Conservation (phyloP, 2,888 invertebrate genomes). For the Ophion ventricosus region DNA sequence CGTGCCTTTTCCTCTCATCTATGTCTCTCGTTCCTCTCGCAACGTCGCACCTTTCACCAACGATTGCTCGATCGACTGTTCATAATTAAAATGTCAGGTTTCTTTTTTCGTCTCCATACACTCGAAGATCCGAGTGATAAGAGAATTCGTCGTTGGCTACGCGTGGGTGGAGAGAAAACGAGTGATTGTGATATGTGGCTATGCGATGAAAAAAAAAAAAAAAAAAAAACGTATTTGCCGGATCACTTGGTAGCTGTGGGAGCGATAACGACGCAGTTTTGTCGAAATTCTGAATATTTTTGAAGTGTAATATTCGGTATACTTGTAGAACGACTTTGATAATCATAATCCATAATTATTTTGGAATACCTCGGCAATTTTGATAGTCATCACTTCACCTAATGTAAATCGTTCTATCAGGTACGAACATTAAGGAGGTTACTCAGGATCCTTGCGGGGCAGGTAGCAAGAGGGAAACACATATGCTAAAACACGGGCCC, state of each 20-base stretch:
- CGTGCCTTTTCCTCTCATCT: conserved; percentile 38
- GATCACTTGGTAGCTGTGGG: conserved; percentile 13
- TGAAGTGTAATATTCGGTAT: neutral
- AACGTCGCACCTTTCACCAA: conserved; percentile 47
- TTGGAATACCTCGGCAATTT: no score
- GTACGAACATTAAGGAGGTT: no score
- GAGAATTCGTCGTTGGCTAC: conserved; percentile 21
- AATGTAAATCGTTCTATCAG: no score
- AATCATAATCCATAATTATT: neutral
- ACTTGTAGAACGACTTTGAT: neutral
- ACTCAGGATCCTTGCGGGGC: no score
- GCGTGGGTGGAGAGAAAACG: conserved; percentile 14
- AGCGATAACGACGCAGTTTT: neutral
- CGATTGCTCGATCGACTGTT: conserved; percentile 48
- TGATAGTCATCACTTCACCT: no score
- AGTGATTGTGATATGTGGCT: conserved; percentile 26
- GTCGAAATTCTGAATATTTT: neutral
- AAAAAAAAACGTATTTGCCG: neutral
- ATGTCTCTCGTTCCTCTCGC: conserved; percentile 1
- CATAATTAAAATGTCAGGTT: conserved; percentile 51
- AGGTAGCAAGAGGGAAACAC: no score
- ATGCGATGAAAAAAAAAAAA: conserved; percentile 13
- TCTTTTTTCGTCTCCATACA: conserved; percentile 6
- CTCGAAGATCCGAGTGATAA: conserved; percentile 25
- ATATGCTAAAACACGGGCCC: no score